A percentile compares a stretch with the other conserved stretches of the same genome.
Conservation (phyloP, 1,140 invertebrate species). For the Eumeta japonica region DNA sequence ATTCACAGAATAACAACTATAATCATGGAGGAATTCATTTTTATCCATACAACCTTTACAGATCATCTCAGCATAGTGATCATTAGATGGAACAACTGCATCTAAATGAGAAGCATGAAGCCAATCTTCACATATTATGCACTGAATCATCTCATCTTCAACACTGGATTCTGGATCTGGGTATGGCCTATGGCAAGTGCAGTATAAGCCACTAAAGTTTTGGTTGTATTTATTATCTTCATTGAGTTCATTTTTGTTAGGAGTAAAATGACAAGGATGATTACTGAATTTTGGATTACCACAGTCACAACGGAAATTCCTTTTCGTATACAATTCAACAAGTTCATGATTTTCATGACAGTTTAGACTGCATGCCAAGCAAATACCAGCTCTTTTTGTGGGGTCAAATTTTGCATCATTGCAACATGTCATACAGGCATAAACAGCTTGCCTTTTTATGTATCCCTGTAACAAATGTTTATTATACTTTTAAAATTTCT, state of each 20-base stretch:
- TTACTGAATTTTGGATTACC: conserved; percentile 83
- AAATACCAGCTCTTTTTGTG: conserved; percentile 76
- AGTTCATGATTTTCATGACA: conserved; percentile 97
- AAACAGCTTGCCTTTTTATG: conserved; percentile 89
- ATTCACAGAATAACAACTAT: conserved; percentile 56
- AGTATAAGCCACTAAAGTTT: conserved; percentile 93
- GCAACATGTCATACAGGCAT: conserved; percentile 91
- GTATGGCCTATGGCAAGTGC: conserved; percentile 90
- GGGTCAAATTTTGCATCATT: conserved; percentile 58
- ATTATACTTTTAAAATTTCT: background rate
- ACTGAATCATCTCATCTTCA: conserved; percentile 95
- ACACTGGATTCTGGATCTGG: conserved; percentile 81
- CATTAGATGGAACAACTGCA: conserved; percentile 59
- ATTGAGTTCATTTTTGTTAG: conserved; percentile 71
- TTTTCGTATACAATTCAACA: conserved; percentile 95
- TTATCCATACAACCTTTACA: conserved; percentile 72
- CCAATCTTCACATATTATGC: conserved; percentile 97
- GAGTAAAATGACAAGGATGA: conserved; percentile 70
- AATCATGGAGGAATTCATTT: conserved; percentile 75
- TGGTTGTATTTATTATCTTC: conserved; percentile 86
- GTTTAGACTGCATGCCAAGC: conserved; percentile 89
- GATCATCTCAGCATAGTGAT: conserved; percentile 77
- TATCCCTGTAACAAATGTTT: conserved; percentile 74
- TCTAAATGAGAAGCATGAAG: conserved; percentile 84
- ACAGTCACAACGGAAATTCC: conserved; percentile 96